phyloP scores from a whole-genome alignment of 2,888 invertebrate species.

The Cryptus armator region DNA sequence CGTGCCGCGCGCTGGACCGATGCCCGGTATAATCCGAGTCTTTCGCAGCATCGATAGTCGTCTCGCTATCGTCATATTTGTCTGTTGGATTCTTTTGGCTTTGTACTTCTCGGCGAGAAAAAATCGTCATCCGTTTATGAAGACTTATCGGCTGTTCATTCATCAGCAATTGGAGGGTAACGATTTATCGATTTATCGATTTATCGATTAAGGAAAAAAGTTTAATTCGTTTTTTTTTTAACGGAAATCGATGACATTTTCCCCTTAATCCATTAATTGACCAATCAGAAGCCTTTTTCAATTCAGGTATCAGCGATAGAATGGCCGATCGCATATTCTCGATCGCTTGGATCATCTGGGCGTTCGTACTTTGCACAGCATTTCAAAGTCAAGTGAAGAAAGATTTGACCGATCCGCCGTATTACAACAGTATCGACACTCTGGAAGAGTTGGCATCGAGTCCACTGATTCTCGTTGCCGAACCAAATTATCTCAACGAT shows the following conservation, averaged over 20 bases:
- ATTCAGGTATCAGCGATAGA: conserved; percentile 23
- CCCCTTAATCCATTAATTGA: not conserved
- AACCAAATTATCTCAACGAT: conserved; percentile 48
- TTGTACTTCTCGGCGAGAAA: conserved; percentile 29
- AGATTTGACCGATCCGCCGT: conserved; percentile 51
- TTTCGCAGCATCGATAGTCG: conserved; percentile 20
- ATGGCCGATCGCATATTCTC: conserved; percentile 60
- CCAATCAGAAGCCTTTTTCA: not conserved
- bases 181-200: not conserved
- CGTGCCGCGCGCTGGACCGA: conserved; percentile 46
- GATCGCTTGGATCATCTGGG: conserved; percentile 66
- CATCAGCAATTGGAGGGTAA: conserved; percentile 49
- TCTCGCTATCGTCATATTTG: not conserved
- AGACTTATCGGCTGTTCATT: conserved; percentile 51
- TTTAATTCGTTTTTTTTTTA: too few species aligned
- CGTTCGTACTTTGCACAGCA: conserved; percentile 45
- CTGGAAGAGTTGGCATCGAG: conserved; percentile 62
- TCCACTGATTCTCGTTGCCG: conserved; percentile 61
- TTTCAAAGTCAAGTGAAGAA: conserved; percentile 63
- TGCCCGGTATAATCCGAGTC: conserved; percentile 53
- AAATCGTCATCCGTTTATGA: conserved; percentile 49
- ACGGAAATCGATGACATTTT: too few species aligned
- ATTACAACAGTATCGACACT: conserved; percentile 59
- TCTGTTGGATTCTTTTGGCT: conserved; percentile 3
- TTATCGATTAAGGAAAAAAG: too few species aligned